These are phyloP conservation scores for Meda fulgida DNA, from an alignment of 2,797 vertebrate genomes.

Conservation along the genomic window DNA sequence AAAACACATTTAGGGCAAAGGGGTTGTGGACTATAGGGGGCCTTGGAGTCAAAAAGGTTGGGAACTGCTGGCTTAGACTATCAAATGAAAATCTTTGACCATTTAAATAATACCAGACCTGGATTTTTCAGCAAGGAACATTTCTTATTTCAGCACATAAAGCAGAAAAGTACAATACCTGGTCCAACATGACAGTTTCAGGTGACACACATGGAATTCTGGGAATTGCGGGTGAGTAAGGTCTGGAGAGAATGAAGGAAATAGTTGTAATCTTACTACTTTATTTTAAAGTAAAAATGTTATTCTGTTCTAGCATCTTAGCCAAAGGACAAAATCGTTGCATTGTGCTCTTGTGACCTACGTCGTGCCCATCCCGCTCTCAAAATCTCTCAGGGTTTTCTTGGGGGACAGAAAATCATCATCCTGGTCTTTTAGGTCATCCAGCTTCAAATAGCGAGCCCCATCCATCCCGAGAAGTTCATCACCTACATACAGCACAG, in stretches of 20 bases:
- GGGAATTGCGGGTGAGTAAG: conserved; percentile 90
- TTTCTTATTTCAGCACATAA: not conserved
- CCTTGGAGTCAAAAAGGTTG: not conserved
- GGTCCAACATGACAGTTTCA: conserved; percentile 88
- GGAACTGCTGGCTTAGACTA: not conserved
- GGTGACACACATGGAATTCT: conserved; percentile 91
- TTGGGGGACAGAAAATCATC: conserved; percentile 87
- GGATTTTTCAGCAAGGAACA: not conserved
- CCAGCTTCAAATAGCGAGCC: conserved; percentile 83
- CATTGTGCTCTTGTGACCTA: conserved; percentile 71
- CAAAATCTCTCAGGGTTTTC: conserved; percentile 87
- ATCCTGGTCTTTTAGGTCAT: conserved; percentile 87
- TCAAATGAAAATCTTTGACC: not conserved
- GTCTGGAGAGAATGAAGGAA: conserved; percentile 71
- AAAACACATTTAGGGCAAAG: not conserved
- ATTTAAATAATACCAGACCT: not conserved
- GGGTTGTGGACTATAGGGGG: not conserved
- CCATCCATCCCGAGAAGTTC: conserved; percentile 84
- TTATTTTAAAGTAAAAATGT: not conserved
- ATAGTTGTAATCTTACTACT: conserved; percentile 10
- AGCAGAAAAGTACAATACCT: conserved; percentile 67
- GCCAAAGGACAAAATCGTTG: not conserved
- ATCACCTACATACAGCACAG: conserved; percentile 80
- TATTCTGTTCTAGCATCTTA: not conserved
- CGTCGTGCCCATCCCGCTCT: conserved; percentile 88